phyloP scores from a whole-genome alignment of 2,113 vertebrate species.

The Ascaphus truei region DNA sequence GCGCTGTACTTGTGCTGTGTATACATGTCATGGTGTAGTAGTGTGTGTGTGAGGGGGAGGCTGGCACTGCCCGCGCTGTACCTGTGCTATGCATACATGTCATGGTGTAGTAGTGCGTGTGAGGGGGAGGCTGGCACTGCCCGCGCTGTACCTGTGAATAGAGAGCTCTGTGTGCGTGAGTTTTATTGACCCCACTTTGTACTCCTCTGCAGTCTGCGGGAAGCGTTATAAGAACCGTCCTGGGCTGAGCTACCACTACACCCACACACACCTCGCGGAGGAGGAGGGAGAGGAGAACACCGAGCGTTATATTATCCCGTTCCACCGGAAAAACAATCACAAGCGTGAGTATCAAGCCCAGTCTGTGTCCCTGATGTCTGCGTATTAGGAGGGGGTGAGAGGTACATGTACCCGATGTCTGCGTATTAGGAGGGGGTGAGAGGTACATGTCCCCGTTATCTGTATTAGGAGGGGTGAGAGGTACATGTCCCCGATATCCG shows the following conservation, averaged over 20 bases:
- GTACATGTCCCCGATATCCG: not conserved
- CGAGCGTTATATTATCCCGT: constrained; percentile 84
- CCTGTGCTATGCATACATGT: too few species aligned
- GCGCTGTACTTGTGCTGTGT: too few species aligned
- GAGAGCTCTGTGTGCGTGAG: not conserved
- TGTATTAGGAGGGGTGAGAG: constrained; percentile 29
- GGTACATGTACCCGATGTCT: constrained; percentile 28
- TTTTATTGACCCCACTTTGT: not conserved
- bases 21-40: too few species aligned
- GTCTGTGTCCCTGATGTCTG: not conserved
- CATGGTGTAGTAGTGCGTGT: too few species aligned
- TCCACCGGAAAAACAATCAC: constrained; percentile 92
- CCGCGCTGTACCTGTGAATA: not conserved
- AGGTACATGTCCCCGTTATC: too few species aligned
- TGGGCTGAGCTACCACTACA: constrained; percentile 91
- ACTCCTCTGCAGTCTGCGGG: constrained; percentile 72
- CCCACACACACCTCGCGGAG: constrained; percentile 90
- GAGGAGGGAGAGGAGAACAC: constrained; percentile 88
- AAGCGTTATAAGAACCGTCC: constrained; percentile 93
- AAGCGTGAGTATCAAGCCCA: constrained; percentile 74
- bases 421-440: too few species aligned
- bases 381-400: constrained; percentile 1
- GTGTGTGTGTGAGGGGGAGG: too few species aligned
- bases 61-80: too few species aligned
- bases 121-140: not conserved